Conservation (phyloP, 2,888 invertebrate genomes). For the Buathra laborator region DNA sequence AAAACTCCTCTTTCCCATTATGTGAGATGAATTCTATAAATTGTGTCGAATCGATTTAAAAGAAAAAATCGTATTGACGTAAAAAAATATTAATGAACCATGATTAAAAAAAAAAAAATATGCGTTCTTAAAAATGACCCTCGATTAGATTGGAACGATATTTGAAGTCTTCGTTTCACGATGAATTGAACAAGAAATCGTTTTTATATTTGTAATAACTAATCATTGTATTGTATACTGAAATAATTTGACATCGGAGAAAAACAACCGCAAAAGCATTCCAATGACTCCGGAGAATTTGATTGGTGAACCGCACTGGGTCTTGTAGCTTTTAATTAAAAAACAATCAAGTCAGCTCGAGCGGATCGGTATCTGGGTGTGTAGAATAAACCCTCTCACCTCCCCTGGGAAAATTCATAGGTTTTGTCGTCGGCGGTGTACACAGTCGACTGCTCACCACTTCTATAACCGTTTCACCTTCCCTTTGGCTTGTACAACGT, state of each 20-base stretch:
- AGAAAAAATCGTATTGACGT: too few relatives aligned
- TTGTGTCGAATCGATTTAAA: neutral
- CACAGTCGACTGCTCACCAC: conserved; percentile 13
- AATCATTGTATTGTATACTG: neutral
- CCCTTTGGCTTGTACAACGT: conserved; percentile 11
- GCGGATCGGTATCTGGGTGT: conserved; percentile 12
- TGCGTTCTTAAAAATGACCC: too few relatives aligned
- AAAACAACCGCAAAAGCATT: conserved; percentile 43
- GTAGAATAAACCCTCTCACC: conserved; percentile 7
- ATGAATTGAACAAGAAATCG: too few relatives aligned
- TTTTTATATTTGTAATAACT: too few relatives aligned
- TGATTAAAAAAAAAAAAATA: too few relatives aligned
- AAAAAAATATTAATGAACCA: too few relatives aligned
- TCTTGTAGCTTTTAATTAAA: conserved; percentile 67
- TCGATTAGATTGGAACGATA: too few relatives aligned
- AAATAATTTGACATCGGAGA: conserved; percentile 45
- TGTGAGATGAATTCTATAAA: neutral
- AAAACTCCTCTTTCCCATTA: neutral
- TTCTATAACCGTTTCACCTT: neutral
- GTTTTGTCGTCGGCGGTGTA: conserved; percentile 41
- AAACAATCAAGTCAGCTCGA: conserved; percentile 66
- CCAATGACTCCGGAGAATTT: conserved; percentile 39
- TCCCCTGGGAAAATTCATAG: conserved; percentile 44
- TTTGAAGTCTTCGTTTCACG: too few relatives aligned
- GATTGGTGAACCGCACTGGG: conserved; percentile 36